Base-by-base conservation (phyloP, 2,797 vertebrate species). In the Darevskia nairensis region DNA sequence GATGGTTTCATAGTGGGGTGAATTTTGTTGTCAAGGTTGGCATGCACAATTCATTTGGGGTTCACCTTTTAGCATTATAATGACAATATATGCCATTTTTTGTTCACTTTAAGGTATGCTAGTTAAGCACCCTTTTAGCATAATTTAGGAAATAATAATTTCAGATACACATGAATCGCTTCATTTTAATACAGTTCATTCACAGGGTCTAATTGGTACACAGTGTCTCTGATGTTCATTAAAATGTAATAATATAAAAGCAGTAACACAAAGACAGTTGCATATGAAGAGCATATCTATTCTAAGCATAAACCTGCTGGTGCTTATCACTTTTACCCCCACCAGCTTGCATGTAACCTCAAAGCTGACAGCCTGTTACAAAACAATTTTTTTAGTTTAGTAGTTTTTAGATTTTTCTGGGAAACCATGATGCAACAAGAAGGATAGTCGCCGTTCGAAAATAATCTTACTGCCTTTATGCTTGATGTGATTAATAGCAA, bases 281-380 rank as follows among this genome's bases (percentile, higher is more conserved):
- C 39, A 41, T 88, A 66, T 68, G 61, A 88, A 35, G 66, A 86
- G 79, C 66, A 50, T 81, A 64, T 64, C 6, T 78, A 39, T 82
- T 74, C 15, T 85, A 89, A 85, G 76, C 39, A 35, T 71, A 29
- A 46, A 74, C 44, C 44, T 83, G 72, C 25, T 69, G 39, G 17
- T 80, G 5, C 46, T 87, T 72, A 71, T 44, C 7, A 71, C 5
- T 69, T 59, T 46, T 46, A 59, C 23, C 41, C 50, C 39, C 39
- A 50, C 17, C 59, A 87, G 29, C 39, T 87, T 87, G 69, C 55
- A 75, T 79, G 41, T 27, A 68, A 71, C 32, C 50, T 79, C 64
- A 10, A 35, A 76, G 86, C 71, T 87, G 39, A n/a, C 69, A 87
- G 29, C 35, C 79, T 80, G 69, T 74, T 87, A 81, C 23, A 87